Percentiles rank a stretch among this genome's conserved stretches.
Conservation (phyloP, 2,113 vertebrate species). For the Lonchura striata region DNA sequence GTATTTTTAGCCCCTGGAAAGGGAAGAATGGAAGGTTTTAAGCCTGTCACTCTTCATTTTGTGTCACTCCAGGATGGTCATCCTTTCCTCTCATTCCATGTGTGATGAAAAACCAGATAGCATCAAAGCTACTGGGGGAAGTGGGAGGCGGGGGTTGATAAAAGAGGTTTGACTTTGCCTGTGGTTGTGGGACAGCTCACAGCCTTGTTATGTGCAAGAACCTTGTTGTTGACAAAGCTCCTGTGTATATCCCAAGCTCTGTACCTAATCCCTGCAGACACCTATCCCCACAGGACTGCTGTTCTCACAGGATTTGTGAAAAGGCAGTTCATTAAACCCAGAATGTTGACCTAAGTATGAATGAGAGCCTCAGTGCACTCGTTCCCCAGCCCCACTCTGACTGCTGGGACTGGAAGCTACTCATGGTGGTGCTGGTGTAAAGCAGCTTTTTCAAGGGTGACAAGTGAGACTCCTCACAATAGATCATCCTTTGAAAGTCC, state of each 20-base stretch:
- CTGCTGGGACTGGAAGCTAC: not conserved
- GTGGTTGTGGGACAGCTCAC: not conserved
- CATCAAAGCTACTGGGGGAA: rapidly evolving
- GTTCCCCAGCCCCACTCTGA: not conserved
- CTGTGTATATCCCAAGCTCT: not conserved
- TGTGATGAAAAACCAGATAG: not conserved
- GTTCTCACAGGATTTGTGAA: not conserved
- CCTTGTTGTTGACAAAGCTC: not conserved
- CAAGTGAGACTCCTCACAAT: not conserved
- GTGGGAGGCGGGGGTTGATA: not conserved
- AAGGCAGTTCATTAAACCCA: not conserved
- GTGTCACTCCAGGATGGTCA: not conserved
- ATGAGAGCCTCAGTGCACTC: not conserved
- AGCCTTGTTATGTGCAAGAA: not conserved
- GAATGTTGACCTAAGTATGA: not conserved
- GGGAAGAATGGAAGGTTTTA: not conserved
- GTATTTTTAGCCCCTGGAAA: not conserved
- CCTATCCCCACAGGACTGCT: not conserved
- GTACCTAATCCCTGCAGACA: not conserved
- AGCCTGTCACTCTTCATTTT: not conserved
- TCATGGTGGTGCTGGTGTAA: not conserved
- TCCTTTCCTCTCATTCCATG: not conserved
- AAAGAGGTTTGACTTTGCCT: not conserved
- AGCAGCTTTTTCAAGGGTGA: not conserved
- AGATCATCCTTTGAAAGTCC: not conserved